phyloP scores from a whole-genome alignment of 2,113 vertebrate species.

The Dryoscopus gambensis region DNA sequence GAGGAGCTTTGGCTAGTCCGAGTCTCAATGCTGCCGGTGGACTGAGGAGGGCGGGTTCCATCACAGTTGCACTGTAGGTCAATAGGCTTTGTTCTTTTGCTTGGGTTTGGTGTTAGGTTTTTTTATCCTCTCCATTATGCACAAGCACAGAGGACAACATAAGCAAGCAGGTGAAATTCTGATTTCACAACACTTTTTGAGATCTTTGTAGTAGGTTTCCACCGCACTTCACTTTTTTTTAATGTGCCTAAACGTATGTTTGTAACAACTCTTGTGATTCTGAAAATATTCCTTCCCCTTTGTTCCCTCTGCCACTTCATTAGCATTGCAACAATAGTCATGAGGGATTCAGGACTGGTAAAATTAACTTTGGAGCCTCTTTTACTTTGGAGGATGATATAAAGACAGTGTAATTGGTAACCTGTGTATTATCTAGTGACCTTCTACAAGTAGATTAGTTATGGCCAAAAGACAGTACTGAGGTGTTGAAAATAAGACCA shows the following conservation, averaged over 20 bases:
- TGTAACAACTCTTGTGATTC: not conserved
- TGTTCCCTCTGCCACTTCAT: not conserved
- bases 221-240: not conserved
- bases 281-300: not conserved
- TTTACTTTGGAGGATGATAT: not conserved
- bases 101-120: not conserved
- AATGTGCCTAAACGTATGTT: not conserved
- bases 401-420: not conserved
- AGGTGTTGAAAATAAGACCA: not conserved
- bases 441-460: not conserved
- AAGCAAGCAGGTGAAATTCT: not conserved
- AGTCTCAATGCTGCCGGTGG: fast-evolving
- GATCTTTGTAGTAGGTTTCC: not conserved
- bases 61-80: not conserved
- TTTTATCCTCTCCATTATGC: not conserved
- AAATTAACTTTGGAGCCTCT: not conserved
- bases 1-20: not conserved
- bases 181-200: not conserved
- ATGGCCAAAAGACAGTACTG: not conserved
- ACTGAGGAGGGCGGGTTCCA: not conserved
- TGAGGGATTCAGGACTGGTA: not conserved
- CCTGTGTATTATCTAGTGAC: not conserved
- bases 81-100: not conserved
- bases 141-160: not conserved
- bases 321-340: not conserved